These are phyloP conservation scores for Bombyx mandarina DNA, from an alignment of 1,140 invertebrate species.

Conservation along the genomic window DNA sequence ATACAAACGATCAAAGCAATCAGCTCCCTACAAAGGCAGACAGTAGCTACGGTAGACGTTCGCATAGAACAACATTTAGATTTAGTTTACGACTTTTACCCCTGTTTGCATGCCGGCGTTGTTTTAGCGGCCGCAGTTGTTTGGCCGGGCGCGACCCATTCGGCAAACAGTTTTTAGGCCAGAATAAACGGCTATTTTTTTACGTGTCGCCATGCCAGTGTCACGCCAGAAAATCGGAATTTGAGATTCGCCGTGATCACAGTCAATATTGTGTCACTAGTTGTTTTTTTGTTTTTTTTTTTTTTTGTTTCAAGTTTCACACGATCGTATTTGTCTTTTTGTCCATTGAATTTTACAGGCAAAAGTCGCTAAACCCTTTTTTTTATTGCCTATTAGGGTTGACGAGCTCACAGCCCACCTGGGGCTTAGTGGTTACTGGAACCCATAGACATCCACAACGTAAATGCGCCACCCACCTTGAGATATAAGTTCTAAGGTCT, in stretches of 20 bases:
- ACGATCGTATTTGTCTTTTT: too few species aligned
- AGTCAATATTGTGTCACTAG: background rate
- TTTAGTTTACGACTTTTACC: conserved; percentile 16
- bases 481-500: too few species aligned
- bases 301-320: too few species aligned
- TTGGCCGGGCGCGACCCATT: conserved; percentile 43
- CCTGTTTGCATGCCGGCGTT: conserved; percentile 40
- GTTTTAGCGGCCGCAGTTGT: conserved; percentile 14
- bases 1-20: conserved; percentile 5
- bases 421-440: too few species aligned
- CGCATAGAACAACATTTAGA: conserved; percentile 19
- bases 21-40: conserved; percentile 7
- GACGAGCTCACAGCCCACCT: too few species aligned
- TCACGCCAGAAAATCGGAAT: background rate
- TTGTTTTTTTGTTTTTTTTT: background rate
- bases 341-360: too few species aligned
- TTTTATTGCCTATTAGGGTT: too few species aligned
- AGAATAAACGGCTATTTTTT: background rate
- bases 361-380: too few species aligned
- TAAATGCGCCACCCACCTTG: too few species aligned
- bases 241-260: background rate
- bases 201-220: background rate
- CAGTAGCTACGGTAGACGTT: conserved; percentile 7
- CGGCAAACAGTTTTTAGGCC: conserved; percentile 25
- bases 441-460: too few species aligned